Conservation (phyloP, 2,888 invertebrate species). For the Escarpia spicata region DNA sequence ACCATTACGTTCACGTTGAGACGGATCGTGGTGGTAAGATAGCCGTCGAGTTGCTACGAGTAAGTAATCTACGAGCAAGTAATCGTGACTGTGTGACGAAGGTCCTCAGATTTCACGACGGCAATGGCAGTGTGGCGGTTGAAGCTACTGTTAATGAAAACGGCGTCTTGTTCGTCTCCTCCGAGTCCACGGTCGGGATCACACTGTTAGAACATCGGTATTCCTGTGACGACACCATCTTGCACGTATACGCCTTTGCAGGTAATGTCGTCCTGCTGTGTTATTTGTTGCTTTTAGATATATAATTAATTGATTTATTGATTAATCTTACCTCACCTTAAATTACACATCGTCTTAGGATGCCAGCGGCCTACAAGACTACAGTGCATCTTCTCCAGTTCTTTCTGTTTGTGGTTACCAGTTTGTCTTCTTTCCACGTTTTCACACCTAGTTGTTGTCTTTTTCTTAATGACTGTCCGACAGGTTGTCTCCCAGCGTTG, state of each 20-base stretch:
- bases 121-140: background rate
- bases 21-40: background rate
- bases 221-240: background rate
- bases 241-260: background rate
- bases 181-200: background rate
- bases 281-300: too few species aligned
- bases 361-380: too few species aligned
- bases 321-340: too few species aligned
- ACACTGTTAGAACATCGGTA: background rate
- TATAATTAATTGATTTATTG: too few species aligned
- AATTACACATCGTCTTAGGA: too few species aligned
- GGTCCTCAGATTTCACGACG: background rate
- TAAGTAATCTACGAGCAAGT: background rate
- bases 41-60: background rate
- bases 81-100: background rate
- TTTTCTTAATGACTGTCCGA: too few species aligned
- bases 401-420: too few species aligned
- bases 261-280: background rate
- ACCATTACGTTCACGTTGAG: background rate
- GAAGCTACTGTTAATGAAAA: background rate
- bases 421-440: too few species aligned
- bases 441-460: too few species aligned
- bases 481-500: too few species aligned
- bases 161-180: background rate
- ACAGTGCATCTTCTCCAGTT: too few species aligned